Evolutionary conservation across 2,113 vertebrate species (phyloP).

Genomic region (Oryzias celebensis): DNA sequence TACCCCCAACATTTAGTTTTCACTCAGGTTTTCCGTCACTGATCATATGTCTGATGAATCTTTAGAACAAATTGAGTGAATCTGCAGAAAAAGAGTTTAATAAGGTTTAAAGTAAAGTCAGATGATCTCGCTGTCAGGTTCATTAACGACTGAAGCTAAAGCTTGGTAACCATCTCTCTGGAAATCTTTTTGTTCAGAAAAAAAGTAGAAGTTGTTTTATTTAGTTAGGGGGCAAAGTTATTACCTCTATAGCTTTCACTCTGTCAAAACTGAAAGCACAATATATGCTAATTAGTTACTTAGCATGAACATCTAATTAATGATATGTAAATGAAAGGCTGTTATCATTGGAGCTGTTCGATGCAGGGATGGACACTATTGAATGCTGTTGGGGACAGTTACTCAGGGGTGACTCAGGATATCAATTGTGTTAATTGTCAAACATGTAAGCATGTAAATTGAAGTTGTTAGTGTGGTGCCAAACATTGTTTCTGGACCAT

Average conservation of each 20-base stretch:
- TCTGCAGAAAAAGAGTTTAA: too few species aligned
- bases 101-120: too few species aligned
- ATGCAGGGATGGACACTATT: slow-evolving; percentile 63
- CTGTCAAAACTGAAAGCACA: slow-evolving; percentile 63
- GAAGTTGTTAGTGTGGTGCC: slow-evolving; percentile 48
- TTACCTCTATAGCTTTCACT: slow-evolving; percentile 58
- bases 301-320: slow-evolving; percentile 79
- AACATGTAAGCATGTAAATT: slow-evolving; percentile 79
- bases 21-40: too few species aligned
- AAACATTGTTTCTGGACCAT: slow-evolving; percentile 56
- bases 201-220: slow-evolving; percentile 15
- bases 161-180: too few species aligned
- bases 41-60: too few species aligned
- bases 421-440: slow-evolving; percentile 81
- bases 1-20: too few species aligned
- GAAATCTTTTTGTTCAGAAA: too few species aligned
- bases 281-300: slow-evolving; percentile 76
- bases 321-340: slow-evolving; percentile 75
- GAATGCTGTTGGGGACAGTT: slow-evolving; percentile 56
- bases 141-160: too few species aligned
- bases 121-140: too few species aligned
- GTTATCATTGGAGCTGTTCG: slow-evolving; percentile 70
- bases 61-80: too few species aligned
- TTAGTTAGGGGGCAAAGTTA: slow-evolving; percentile 53
- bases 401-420: slow-evolving; percentile 45